Evolutionary conservation across 92 coral and sea anemone genomes (phyloP), one percentile per base, ranked within the genome.

Genomic region (Parazoanthus swiftii): DNA sequence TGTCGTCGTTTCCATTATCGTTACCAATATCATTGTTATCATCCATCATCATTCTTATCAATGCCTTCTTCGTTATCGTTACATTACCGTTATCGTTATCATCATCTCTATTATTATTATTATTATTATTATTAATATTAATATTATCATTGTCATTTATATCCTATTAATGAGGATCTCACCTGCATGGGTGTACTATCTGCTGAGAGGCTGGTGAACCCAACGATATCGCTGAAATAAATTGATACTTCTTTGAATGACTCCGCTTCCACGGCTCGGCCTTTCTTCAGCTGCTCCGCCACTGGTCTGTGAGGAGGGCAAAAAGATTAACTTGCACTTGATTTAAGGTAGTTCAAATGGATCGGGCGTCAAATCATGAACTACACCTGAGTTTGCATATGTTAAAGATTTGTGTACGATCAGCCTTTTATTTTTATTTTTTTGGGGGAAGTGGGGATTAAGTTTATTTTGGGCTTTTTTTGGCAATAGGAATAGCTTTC

Each of bases 151-250:
- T 50, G 14, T 26, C 16, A 33, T 33, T 4, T 8, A 33, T 21
- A 6, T 10, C 1, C 6, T 20, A 85, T 23, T 1, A 6, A 23
- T 38, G 16, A 70, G 65, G 26, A n/a, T 38, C 79, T 6, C 78
- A 96, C 98, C 98, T 96, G 98, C 94, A 96, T 92, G 1, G 98
- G 98, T 21, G 98, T 92, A 71, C 98, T 96, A 72, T 89, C 96
- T 13, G 98, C 97, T 54, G 96, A 95, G 21, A 96, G 94, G 81
- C 93, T 92, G 0, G 98, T 96, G 46, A 96, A 96, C 66, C 96
- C 95, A 51, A 96, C 98, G 74, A 96, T 96, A 70, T 96, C 98
- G 81, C 98, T 96, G 82, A 96, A 96, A 90, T 94, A 96, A 56
- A 96, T 94, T 20, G 98, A 90, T 33, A 96, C 98, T 54, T 94